A percentile compares a stretch with the other conserved stretches of the same genome.
phyloP scores from a whole-genome alignment of 2,797 vertebrate species.

The Amphiprion clarkii region DNA sequence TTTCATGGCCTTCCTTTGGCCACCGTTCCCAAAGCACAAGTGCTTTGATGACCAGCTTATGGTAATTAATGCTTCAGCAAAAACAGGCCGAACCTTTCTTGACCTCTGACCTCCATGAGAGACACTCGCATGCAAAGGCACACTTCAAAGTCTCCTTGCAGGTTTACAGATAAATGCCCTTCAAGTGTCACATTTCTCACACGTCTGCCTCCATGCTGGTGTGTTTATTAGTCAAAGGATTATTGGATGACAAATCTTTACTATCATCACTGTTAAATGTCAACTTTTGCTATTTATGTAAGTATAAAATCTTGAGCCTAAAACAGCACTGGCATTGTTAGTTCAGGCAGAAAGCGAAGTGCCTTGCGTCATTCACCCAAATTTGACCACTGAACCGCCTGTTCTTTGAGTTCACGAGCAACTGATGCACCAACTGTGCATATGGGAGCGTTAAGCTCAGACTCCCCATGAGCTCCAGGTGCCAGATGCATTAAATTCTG shows the following conservation, averaged over 20 bases:
- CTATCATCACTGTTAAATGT: not conserved
- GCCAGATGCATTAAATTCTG: not conserved
- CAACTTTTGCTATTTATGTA: not conserved
- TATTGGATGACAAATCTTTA: not conserved
- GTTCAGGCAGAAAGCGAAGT: not conserved
- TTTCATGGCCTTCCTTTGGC: not conserved
- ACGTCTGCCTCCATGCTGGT: not conserved
- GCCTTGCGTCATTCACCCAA: not conserved
- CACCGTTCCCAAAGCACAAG: not conserved
- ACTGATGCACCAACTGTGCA: not conserved
- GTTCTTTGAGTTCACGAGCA: not conserved
- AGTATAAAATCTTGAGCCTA: not conserved
- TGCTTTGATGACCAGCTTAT: conserved; percentile 39
- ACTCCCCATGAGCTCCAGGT: not conserved
- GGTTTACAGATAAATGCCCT: conserved; percentile 55
- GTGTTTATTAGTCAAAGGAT: conserved; percentile 4
- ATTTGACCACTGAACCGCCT: not conserved
- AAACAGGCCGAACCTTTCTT: conserved; percentile 47
- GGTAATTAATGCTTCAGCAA: conserved; percentile 55
- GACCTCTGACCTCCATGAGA: conserved; percentile 28
- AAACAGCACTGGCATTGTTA: not conserved
- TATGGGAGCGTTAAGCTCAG: not conserved
- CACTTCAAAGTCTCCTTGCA: conserved; percentile 24
- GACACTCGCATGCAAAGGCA: conserved; percentile 6
- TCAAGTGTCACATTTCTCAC: conserved; percentile 5